Conservation (phyloP, 2,888 invertebrate genomes). For the Eueremaeus valkanovi region DNA sequence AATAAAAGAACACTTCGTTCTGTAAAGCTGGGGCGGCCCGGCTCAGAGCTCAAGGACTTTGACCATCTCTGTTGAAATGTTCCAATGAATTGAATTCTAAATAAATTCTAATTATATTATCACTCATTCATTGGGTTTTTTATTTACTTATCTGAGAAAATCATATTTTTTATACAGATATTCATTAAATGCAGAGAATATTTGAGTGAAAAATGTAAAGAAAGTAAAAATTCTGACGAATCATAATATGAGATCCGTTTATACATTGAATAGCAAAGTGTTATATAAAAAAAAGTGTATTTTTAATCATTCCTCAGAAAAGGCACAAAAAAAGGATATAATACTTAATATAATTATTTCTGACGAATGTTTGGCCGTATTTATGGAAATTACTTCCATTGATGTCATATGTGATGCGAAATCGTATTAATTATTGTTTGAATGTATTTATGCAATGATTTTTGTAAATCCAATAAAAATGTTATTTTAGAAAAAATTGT, state of each 20-base stretch:
- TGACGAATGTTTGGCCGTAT: not conserved
- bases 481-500: not conserved
- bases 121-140: too few relatives aligned
- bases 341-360: not conserved
- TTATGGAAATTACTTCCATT: not conserved
- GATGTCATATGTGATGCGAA: not conserved
- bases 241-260: too few relatives aligned
- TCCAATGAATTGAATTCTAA: too few relatives aligned
- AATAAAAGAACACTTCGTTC: too few relatives aligned
- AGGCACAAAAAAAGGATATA: not conserved
- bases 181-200: not conserved
- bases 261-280: too few relatives aligned
- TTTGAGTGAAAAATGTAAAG: not conserved
- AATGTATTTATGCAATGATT: not conserved
- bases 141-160: not conserved
- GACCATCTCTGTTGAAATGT: too few relatives aligned
- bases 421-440: not conserved
- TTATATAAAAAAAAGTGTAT: not conserved
- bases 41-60: too few relatives aligned
- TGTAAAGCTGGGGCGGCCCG: too few relatives aligned
- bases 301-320: not conserved
- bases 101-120: too few relatives aligned
- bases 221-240: too few relatives aligned
- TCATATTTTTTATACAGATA: not conserved
- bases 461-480: too few relatives aligned